Conservation (phyloP, 2,888 invertebrate genomes). For the Melanotus villosus region DNA sequence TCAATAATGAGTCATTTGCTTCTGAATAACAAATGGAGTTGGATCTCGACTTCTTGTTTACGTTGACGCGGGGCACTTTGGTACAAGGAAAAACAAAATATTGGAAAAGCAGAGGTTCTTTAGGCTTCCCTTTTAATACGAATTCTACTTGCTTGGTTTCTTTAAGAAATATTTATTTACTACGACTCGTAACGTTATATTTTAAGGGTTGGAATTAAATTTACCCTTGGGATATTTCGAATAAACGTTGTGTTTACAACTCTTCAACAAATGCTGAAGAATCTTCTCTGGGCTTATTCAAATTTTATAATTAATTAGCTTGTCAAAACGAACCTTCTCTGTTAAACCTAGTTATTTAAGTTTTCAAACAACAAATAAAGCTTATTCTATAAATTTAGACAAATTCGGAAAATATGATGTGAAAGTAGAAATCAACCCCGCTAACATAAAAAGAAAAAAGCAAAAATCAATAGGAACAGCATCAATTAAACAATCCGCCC, state of each 20-base stretch:
- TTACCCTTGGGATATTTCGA: neutral
- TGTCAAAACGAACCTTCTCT: too few species aligned
- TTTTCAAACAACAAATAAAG: too few species aligned
- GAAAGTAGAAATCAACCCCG: too few species aligned
- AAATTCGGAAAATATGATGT: too few species aligned
- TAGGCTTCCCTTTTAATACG: neutral
- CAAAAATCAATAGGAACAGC: too few species aligned
- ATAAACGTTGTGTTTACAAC: neutral
- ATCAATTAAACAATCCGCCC: too few species aligned
- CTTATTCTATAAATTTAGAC: too few species aligned
- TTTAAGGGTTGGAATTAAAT: neutral
- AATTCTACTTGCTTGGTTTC: neutral
- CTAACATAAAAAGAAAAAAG: too few species aligned
- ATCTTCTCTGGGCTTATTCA: too few species aligned
- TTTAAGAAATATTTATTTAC: neutral
- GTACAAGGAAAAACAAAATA: constrained; percentile 11
- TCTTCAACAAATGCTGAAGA: neutral
- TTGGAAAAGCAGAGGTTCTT: neutral
- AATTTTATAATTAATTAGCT: too few species aligned
- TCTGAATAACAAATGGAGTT: constrained; percentile 35
- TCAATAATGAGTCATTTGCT: constrained; percentile 39
- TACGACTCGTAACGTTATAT: neutral
- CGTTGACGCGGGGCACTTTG: constrained; percentile 9
- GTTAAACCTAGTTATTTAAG: too few species aligned
- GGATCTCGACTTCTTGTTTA: constrained; percentile 30